Evolutionary conservation across 2,113 vertebrate genomes (phyloP), one percentile per base, ranked within the genome.

Genomic region (Daboia siamensis): DNA sequence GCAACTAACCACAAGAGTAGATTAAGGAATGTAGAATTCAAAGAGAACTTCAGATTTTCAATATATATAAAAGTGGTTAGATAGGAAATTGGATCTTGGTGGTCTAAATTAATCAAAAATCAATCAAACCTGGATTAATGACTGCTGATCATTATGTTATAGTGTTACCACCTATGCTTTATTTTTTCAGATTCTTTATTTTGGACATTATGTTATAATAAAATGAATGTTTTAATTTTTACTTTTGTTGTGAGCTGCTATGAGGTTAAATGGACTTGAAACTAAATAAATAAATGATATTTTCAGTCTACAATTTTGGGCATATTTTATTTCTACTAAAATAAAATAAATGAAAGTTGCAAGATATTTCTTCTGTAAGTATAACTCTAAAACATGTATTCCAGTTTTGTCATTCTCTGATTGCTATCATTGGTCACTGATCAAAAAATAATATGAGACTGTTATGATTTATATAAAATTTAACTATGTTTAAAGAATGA

Each of bases 261-360:
- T 74, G 64, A 15, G n/a, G 12, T 74, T 15, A 74, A 33, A 74
- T 74, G 69, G 29, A 69, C 1, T 33, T 69, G 29, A 5, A n/a
- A 74, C n/a, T 74, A 33, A 74, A 74, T 33, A 74, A 74, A 74
- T 33, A 39, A 94, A 88, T 97, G 96, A 95, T 96, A 96, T 96
- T 97, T 97, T 96, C 90, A 93, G 96, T 94, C 96, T 97, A 96
- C 94, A 95, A 87, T 93, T 86, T 92, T 74, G 89, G 85, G 95
- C 69, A 92, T 94, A 94, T 90, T 93, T 95, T 57, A 94, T 93
- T 93, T 88, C 90, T 89, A 93, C 93, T 56, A 44, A 96, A 95
- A 96, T 92, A 91, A 64, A 93, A 95, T 93, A 96, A 96, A 97
- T 96, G 94, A 93, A 96, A 96, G 52, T 95, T 95, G 96, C 97